A percentile compares a stretch with the other conserved stretches of the same genome.
Evolutionary conservation across 2,113 vertebrate species (phyloP).

Genomic region (Cephalopholis sonnerati): DNA sequence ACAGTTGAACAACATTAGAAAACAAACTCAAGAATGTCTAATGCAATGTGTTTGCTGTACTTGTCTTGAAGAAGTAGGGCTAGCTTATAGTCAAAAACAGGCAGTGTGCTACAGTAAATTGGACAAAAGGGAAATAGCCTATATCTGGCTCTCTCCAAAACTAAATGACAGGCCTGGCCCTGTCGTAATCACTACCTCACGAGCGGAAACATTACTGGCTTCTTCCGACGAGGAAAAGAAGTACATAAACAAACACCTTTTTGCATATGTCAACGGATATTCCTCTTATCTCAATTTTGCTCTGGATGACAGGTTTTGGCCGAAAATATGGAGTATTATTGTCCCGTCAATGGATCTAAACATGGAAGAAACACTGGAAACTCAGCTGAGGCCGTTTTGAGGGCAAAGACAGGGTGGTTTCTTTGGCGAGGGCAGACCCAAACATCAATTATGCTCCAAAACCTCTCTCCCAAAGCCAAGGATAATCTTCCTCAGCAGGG

Average conservation of each 20-base stretch:
- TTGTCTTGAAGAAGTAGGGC: conserved; percentile 1
- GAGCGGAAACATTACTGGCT: conserved; percentile 54
- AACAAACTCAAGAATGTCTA: conserved; percentile 6
- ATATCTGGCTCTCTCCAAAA: conserved; percentile 59
- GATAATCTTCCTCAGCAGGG: conserved; percentile 80
- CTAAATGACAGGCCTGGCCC: conserved; percentile 75
- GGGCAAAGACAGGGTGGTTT: conserved; percentile 78
- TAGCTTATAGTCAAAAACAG: conserved; percentile 28
- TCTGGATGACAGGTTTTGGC: neutral
- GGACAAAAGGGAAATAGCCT: conserved; percentile 43
- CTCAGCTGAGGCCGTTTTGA: conserved; percentile 38
- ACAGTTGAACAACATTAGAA: conserved; percentile 1
- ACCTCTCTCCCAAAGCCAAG: conserved; percentile 73
- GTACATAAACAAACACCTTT: conserved; percentile 44
- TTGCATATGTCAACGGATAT: conserved; percentile 26
- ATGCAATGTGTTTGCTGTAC: neutral
- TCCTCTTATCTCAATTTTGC: conserved; percentile 1
- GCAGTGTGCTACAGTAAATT: conserved; percentile 36
- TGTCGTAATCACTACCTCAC: conserved; percentile 72
- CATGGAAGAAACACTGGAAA: conserved; percentile 24
- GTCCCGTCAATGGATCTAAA: conserved; percentile 6
- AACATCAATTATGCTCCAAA: conserved; percentile 82
- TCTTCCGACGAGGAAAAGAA: conserved; percentile 44
- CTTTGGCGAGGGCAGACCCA: conserved; percentile 73
- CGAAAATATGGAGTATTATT: neutral